phyloP scores from a whole-genome alignment of 2,797 vertebrate genomes.

The Brachymystax lenok region DNA sequence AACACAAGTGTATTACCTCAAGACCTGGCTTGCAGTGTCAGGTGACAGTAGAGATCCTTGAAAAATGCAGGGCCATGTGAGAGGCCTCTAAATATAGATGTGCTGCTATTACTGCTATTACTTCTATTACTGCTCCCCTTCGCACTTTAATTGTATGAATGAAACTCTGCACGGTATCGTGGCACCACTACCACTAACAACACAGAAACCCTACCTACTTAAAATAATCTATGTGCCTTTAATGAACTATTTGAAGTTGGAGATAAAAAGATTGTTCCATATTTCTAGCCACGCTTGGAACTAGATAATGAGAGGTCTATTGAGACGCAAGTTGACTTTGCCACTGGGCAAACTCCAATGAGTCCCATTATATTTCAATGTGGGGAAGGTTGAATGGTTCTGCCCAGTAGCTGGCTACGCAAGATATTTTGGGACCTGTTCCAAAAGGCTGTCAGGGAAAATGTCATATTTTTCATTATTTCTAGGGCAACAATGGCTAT shows the following conservation, averaged over 20 bases:
- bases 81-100: constrained; percentile 77
- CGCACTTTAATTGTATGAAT: constrained; percentile 62
- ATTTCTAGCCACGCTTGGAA: constrained; percentile 58
- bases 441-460: constrained; percentile 42
- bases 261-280: constrained; percentile 64
- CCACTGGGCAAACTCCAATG: constrained; percentile 65
- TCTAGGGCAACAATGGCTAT: constrained; percentile 34
- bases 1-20: constrained; percentile 59
- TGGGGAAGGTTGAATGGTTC: constrained; percentile 74
- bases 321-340: constrained; percentile 73
- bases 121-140: constrained; percentile 56
- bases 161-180: constrained; percentile 39
- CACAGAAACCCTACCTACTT: constrained; percentile 37
- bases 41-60: constrained; percentile 65
- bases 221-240: constrained; percentile 35
- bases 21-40: constrained; percentile 66
- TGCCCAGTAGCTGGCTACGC: constrained; percentile 56
- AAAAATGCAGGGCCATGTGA: constrained; percentile 79
- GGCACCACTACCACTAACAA: constrained; percentile 36
- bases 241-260: constrained; percentile 49
- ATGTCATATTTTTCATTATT: constrained; percentile 51
- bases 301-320: constrained; percentile 68
- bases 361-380: constrained; percentile 62
- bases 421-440: constrained; percentile 62
- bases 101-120: constrained; percentile 43